A percentile compares a stretch with the other conserved stretches of the same genome.
phyloP scores from a whole-genome alignment of 2,797 vertebrate genomes.

The Cirrhinus mrigala region DNA sequence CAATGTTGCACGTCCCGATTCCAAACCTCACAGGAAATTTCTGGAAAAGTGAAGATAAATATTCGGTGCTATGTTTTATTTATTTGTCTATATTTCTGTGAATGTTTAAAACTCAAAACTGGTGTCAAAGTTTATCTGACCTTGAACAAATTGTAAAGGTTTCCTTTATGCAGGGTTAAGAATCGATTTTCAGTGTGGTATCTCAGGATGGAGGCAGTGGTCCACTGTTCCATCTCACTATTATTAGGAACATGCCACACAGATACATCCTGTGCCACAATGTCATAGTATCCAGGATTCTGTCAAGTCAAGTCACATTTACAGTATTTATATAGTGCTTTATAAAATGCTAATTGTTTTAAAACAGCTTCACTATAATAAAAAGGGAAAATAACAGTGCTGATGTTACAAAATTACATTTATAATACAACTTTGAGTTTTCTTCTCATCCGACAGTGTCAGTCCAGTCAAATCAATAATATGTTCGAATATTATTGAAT shows the following conservation, averaged over 20 bases:
- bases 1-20: not conserved
- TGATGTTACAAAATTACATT: too few species aligned
- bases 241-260: constrained; percentile 72
- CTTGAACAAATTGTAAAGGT: constrained; percentile 26
- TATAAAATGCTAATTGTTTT: not conserved
- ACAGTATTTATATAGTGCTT: not conserved
- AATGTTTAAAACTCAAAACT: not conserved
- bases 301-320: not conserved
- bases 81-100: not conserved
- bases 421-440: too few species aligned
- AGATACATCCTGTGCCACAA: constrained; percentile 63
- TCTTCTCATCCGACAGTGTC: too few species aligned
- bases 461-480: too few species aligned
- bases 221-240: constrained; percentile 58
- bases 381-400: too few species aligned
- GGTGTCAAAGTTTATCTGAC: not conserved
- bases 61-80: not conserved
- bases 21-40: constrained; percentile 35
- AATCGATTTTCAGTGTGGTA: constrained; percentile 45
- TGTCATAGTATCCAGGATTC: constrained; percentile 56
- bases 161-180: constrained; percentile 10
- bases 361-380: too few species aligned
- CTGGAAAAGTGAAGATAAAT: not conserved
- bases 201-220: constrained; percentile 56
- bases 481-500: too few species aligned